Percentiles rank a stretch among this genome's conserved stretches.
These are phyloP conservation scores for Homalodisca vitripennis DNA, from an alignment of 1,140 invertebrate species.

Conservation along the genomic window DNA sequence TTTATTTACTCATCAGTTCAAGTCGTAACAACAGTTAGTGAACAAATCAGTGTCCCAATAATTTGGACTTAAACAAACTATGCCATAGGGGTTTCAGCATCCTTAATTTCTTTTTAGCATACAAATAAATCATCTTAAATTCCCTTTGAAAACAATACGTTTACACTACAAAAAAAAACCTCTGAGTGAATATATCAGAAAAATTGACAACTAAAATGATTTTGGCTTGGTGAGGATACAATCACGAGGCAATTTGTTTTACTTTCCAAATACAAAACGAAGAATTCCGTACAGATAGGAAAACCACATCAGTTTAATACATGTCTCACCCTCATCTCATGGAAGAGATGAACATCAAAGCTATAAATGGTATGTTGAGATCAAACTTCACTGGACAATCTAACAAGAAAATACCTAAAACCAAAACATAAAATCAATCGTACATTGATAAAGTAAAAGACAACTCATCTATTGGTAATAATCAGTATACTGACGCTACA, in stretches of 20 bases:
- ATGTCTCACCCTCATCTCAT: background rate
- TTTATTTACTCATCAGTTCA: too few relatives aligned
- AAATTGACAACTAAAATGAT: background rate
- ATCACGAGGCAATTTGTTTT: too few relatives aligned
- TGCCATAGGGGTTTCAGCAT: too few relatives aligned
- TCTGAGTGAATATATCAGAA: background rate
- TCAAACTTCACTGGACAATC: background rate
- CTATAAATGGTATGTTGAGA: slow-evolving; percentile 5
- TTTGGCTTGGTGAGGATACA: background rate
- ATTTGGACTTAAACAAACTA: too few relatives aligned
- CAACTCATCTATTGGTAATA: background rate
- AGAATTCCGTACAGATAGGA: background rate
- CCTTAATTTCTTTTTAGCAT: too few relatives aligned
- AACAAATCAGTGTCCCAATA: too few relatives aligned
- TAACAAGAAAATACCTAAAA: background rate
- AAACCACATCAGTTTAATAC: background rate
- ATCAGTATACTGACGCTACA: background rate
- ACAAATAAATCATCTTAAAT: background rate
- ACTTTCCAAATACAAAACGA: background rate
- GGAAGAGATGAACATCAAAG: slow-evolving; percentile 7
- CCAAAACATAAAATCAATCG: background rate
- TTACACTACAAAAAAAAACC: background rate
- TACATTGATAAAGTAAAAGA: background rate
- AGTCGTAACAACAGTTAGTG: too few relatives aligned
- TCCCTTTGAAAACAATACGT: background rate